Percentiles rank a stretch among this genome's conserved stretches.
Evolutionary conservation across 2,797 vertebrate genomes (phyloP).

Genomic region (Sebastiscus tertius): DNA sequence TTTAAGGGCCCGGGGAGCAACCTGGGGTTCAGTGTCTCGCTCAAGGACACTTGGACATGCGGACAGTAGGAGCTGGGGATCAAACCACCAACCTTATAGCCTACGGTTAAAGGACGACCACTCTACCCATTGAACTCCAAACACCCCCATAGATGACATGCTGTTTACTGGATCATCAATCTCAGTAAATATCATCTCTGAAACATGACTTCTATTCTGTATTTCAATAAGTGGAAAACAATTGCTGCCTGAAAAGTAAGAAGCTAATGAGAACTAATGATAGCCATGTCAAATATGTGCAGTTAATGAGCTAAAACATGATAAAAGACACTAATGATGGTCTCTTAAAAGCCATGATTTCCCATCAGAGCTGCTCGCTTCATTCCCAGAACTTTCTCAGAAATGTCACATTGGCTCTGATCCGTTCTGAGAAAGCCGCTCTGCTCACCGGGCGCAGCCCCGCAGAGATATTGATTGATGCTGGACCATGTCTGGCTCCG

Average conservation of each 20-base stretch:
- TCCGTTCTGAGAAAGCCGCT: not conserved
- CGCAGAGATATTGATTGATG: conserved; percentile 61
- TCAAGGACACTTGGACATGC: no score
- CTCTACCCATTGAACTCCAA: no score
- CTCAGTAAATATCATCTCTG: not conserved
- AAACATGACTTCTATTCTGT: not conserved
- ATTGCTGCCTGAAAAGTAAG: not conserved
- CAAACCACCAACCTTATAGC: no score
- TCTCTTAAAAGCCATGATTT: not conserved
- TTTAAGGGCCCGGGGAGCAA: no score
- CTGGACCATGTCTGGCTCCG: conserved; percentile 50
- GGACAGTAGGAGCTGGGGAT: no score
- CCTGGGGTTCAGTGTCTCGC: no score
- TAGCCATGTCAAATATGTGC: not conserved
- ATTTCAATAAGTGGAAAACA: not conserved
- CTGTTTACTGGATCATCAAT: not conserved
- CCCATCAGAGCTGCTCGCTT: not conserved
- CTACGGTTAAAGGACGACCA: no score
- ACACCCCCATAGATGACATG: rapidly evolving
- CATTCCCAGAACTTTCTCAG: conserved; percentile 26
- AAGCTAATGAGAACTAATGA: not conserved
- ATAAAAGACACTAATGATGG: not conserved
- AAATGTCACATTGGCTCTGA: conserved; percentile 19
- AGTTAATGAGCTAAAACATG: conserved; percentile 27
- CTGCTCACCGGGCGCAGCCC: not conserved